Evolutionary conservation across 2,888 invertebrate species (phyloP), one percentile per base, ranked within the genome.

Genomic region (Tachina grossa): DNA sequence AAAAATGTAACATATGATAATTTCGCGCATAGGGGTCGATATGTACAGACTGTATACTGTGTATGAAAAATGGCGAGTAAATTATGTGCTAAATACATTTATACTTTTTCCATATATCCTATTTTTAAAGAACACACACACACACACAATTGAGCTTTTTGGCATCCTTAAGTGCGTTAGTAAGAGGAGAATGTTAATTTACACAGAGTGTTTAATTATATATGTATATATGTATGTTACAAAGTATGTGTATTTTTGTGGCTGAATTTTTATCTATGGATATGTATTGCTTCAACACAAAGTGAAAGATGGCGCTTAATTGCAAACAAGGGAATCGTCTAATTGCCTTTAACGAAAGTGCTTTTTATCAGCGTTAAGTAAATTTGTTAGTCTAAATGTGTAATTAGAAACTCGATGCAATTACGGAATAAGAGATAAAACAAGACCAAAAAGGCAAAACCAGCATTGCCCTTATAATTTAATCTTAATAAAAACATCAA

Each of bases 241-340:
- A 6, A 11, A 8, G 63, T 31, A 31, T 51, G 68, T 68, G 14
- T 39, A n/a, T n/a, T 14, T 11, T 14, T 9, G 39, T 31, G 31
- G 6, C 31, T 31, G 31, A 31, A 31, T 14, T 55, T 53, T 22
- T 55, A 19, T 22, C 22, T 14, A 71, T 72, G 22, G 22, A 22
- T 63, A 43, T 5, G 39, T 19, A 41, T 22, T 47, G 16, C 41
- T 41, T 41, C 3, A 57, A 9, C 41, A 68, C 22, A 69, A 78
- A 74, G 39, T 84, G 72, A 75, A 84, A 85, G 69, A 78, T 86
- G 85, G 88, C 87, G 87, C 82, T 88, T 90, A 91, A 91, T 91
- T 90, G 91, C 89, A 89, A 90, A 89, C 90, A 89, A 89, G 91
- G 90, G 90, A 91, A 91, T 91, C 89, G 89, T 87, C 89, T 91